Percentiles rank a stretch among this genome's conserved stretches.
These are phyloP conservation scores for Clinocottus analis DNA, from an alignment of 2,113 vertebrate species.

Conservation along the genomic window DNA sequence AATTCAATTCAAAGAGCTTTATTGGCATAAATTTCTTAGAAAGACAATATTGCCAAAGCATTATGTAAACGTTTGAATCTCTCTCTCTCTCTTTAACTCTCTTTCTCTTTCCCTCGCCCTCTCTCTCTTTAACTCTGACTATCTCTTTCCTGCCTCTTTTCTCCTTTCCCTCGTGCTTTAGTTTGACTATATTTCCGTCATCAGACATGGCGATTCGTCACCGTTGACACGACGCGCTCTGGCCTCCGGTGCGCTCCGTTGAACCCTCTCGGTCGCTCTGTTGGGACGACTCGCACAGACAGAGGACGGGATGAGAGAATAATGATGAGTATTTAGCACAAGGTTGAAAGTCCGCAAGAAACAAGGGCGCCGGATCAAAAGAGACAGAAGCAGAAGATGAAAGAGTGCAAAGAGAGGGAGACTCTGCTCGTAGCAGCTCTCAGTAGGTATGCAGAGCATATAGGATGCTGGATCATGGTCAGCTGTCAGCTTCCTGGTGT, in stretches of 20 bases:
- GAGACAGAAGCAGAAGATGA: constrained; percentile 31
- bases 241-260: constrained; percentile 49
- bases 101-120: neutral
- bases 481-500: constrained; percentile 35
- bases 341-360: constrained; percentile 16
- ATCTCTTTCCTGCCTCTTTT: neutral
- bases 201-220: constrained; percentile 52
- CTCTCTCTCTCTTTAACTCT: too few species aligned
- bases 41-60: too few species aligned
- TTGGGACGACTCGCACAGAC: constrained; percentile 33
- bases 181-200: constrained; percentile 56
- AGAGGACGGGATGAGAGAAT: constrained; percentile 23
- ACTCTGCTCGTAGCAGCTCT: constrained; percentile 19
- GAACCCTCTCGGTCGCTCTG: constrained; percentile 42
- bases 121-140: neutral
- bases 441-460: neutral
- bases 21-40: too few species aligned
- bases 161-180: constrained; percentile 17
- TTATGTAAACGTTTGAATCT: too few species aligned
- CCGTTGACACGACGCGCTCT: constrained; percentile 40
- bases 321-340: constrained; percentile 37
- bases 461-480: constrained; percentile 31
- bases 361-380: constrained; percentile 24
- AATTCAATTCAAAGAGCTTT: too few species aligned
- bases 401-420: neutral